Base-by-base conservation (phyloP, 2,888 invertebrate species). In the Meloe dianella region DNA sequence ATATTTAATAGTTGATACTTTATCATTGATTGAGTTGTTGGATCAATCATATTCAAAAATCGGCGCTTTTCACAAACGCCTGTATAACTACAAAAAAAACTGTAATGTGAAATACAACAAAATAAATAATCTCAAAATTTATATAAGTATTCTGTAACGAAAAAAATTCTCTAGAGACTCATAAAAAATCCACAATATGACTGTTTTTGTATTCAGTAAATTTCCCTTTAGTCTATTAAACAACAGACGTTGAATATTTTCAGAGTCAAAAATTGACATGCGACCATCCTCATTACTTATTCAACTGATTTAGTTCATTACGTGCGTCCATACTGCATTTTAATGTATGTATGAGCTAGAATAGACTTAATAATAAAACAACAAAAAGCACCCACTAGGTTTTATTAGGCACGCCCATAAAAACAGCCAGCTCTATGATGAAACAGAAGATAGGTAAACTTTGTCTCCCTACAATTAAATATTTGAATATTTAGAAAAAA, bases 211-310 rank as follows among this genome's bases (percentile, higher is more conserved):
- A 29, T 32, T 32, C 10, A 7, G 32, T 32, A 35, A 14, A 14
- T 35, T 35, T 35, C n/a, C 6, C 5, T 38, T 38, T 38, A 6
- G 5, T 14, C 38, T 38, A n/a, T n/a, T n/a, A n/a, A n/a, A n/a
- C n/a, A n/a, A n/a, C n/a, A n/a, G n/a, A 38, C n/a, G 38, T 67
- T 47, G 60, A 64, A 51, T 58, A 32, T 47, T 60, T 60, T 62
- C 56, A 62, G 70, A 69, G 73, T 64, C 63, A 70, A 65, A 47
- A 73, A 73, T 73, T 73, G 74, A 75, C 75, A 74, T 74, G 74
- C 74, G 74, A 74, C 74, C 73, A 70, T 72, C 74, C 69, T 74
- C 74, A 74, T 75, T 75, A 75, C 65, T 75, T 74, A 75, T 75
- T 75, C 74, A 75, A 70, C 69, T 69, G 74, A 72, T 74, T 74